Evolutionary conservation across 1,140 invertebrate genomes (phyloP).

Genomic region (Scylla paramamosain): DNA sequence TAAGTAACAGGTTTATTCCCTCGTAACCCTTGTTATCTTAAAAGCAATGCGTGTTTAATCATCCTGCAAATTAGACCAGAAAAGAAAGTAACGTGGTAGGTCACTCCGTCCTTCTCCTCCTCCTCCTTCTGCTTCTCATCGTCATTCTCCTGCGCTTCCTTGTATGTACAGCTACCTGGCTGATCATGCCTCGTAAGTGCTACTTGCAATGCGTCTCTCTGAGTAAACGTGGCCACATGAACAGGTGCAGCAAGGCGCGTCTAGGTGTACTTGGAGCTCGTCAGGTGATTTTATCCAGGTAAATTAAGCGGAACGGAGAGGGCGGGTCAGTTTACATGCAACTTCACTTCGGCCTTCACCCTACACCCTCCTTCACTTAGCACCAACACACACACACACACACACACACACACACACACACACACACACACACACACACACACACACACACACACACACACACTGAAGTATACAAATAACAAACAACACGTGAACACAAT

Average conservation of each 20-base stretch:
- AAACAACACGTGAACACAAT: neutral
- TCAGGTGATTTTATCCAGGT: constrained; percentile 43
- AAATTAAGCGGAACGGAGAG: constrained; percentile 43
- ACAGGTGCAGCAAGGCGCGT: neutral
- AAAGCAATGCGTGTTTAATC: neutral
- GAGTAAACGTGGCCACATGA: neutral
- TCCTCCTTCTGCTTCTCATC: neutral
- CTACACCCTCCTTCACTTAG: neutral
- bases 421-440: constrained; percentile 22
- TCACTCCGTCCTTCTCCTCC: neutral
- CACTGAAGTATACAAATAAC: neutral
- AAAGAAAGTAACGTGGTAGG: neutral
- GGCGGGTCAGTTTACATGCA: neutral
- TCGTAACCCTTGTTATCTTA: neutral
- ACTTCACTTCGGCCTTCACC: neutral
- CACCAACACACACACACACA: constrained; percentile 26
- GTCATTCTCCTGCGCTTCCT: neutral
- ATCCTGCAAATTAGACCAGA: neutral
- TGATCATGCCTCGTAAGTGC: neutral
- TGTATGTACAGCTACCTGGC: neutral
- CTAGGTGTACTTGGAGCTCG: neutral
- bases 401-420: constrained; percentile 44
- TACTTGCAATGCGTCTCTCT: neutral
- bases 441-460: too few species aligned
- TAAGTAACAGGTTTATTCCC: neutral